Base-by-base conservation (phyloP, 2,888 invertebrate species). In the Leptopilina myrica region DNA sequence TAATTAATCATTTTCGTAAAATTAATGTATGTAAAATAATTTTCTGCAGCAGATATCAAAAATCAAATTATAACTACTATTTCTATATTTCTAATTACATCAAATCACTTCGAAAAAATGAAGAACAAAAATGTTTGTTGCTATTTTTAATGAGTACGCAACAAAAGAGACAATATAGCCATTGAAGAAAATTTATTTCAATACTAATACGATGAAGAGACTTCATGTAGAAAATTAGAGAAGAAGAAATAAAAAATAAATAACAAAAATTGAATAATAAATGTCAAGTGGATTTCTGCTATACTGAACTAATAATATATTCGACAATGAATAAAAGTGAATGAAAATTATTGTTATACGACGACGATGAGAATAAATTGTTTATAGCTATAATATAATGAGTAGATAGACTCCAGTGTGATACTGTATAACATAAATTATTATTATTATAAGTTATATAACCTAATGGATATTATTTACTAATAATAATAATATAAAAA, bases 361-460 rank as follows among this genome's bases (percentile, higher is more conserved):
- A 81, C 77, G 84, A 84, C 80, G 79, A 86, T 69, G 83, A 80
- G 78, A 79, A 80, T 80, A 15, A 20, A 5, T 84, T 83, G 80
- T 85, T 86, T 83, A 83, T 85, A 85, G 80, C 77, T 84, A 49
- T 33, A 33, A 33, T 33, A 76, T 77, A 76, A 82, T 78, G 81
- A 62, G 76, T 84, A 86, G 82, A 79, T 82, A 78, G 73, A 77
- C 77, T 15, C 46, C 49, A 49, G 53, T 69, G 53, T 26, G 26
- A 53, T 53, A 69, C 26, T 66, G 46, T 43, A 46, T 66, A 49
- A 49, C 49, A 49, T 49, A 49, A 9, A 49, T 49, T 49, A 65
- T 65, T 49, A 65, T 65, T 65, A 40, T 33, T 15, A 66, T 46
- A 46, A 15, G 11, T 46, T 53, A 69, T 49, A 53, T 14, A 53